Conservation (phyloP, 2,113 vertebrate genomes). For the Andinoacara biseriatus region DNA sequence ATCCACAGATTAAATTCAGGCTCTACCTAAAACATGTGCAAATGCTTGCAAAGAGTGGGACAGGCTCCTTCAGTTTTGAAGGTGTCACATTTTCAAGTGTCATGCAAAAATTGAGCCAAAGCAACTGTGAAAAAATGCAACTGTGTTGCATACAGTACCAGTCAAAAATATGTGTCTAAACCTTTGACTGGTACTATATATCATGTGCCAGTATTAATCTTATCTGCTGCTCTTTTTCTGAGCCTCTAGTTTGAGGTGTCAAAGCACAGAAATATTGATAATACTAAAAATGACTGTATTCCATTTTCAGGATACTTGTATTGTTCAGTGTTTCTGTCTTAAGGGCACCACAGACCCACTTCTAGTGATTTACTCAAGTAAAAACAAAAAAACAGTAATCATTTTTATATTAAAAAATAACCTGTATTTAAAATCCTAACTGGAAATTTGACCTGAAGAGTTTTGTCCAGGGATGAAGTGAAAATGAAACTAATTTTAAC, state of each 20-base stretch:
- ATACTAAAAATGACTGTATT: background rate
- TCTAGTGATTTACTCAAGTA: background rate
- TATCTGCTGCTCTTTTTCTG: background rate
- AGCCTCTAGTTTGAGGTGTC: background rate
- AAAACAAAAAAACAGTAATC: background rate
- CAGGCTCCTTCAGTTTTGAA: background rate
- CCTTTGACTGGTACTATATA: too few relatives aligned
- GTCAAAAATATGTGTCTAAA: too few relatives aligned
- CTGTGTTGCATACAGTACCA: background rate
- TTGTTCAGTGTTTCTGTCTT: background rate
- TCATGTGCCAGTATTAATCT: background rate
- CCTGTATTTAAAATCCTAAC: background rate
- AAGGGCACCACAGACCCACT: background rate
- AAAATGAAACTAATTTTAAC: slow-evolving; percentile 31
- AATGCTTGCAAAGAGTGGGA: background rate
- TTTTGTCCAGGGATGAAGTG: slow-evolving; percentile 11
- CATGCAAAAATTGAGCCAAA: background rate
- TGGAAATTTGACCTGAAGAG: background rate
- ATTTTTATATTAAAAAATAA: background rate
- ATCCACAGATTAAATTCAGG: background rate
- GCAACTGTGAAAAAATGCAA: background rate
- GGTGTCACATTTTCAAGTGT: background rate
- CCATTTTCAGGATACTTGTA: background rate
- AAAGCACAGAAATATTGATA: background rate
- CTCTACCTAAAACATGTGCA: background rate